A percentile compares a stretch with the other conserved stretches of the same genome.
Evolutionary conservation across 1,140 invertebrate species (phyloP).

Genomic region (Microplitis mediator): DNA sequence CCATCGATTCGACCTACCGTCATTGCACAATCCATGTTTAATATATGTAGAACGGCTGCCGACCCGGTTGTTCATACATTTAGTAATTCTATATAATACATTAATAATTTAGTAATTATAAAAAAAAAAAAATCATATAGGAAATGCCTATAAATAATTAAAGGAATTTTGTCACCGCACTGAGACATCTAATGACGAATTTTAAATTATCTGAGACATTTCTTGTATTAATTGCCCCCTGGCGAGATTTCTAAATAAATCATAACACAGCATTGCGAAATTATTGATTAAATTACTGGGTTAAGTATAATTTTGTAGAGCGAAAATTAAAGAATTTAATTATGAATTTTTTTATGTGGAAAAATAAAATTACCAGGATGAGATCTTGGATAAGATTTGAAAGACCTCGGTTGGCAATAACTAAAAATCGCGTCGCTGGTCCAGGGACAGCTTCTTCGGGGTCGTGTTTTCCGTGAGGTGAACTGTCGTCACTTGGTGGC

Average conservation of each 20-base stretch:
- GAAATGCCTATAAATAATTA: neutral
- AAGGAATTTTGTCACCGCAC: neutral
- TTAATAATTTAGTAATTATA: neutral
- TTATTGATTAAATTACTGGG: neutral
- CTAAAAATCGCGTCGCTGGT: conserved; percentile 83
- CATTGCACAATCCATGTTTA: conserved; percentile 22
- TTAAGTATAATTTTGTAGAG: too few species aligned
- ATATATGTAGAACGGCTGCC: conserved; percentile 11
- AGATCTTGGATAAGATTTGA: conserved; percentile 84
- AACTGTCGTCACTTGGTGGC: neutral
- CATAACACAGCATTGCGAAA: neutral
- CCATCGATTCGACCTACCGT: conserved; percentile 47
- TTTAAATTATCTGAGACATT: neutral
- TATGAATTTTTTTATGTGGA: too few species aligned
- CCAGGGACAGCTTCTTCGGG: conserved; percentile 78
- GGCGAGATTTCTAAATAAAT: conserved; percentile 2
- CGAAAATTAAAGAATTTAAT: too few species aligned
- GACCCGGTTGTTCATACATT: neutral
- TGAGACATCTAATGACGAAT: too few species aligned
- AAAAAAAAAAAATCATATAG: too few species aligned
- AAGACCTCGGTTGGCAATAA: conserved; percentile 81
- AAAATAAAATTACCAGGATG: conserved; percentile 70
- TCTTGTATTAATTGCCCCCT: neutral
- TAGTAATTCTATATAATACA: neutral
- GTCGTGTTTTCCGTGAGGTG: conserved; percentile 61